Percentiles rank a stretch among this genome's conserved stretches.
Conservation (phyloP, 2,888 invertebrate species). For the Ectemnius cavifrons region DNA sequence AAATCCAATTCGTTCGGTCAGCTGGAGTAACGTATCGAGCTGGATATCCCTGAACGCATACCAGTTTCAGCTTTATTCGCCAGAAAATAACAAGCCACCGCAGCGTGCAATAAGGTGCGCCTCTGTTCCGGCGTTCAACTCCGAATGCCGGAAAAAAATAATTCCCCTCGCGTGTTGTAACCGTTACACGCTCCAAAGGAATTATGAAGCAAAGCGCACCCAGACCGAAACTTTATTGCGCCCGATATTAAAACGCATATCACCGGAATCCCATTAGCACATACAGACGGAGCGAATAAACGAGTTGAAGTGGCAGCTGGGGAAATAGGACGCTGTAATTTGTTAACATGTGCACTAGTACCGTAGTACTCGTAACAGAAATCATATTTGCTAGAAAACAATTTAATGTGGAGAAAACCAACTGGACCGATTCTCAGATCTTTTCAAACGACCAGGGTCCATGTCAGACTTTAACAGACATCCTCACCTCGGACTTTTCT, state of each 20-base stretch:
- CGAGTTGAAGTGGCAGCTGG: conserved; percentile 6
- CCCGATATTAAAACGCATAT: conserved; percentile 66
- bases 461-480: too few species aligned
- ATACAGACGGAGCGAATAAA: conserved; percentile 46
- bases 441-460: too few species aligned
- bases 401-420: too few species aligned
- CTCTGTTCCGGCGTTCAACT: not conserved
- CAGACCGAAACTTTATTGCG: conserved; percentile 58
- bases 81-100: not conserved
- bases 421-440: too few species aligned
- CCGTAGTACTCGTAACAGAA: too few species aligned
- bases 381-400: too few species aligned
- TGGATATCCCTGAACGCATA: not conserved
- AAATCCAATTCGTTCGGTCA: not conserved
- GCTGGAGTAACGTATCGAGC: not conserved
- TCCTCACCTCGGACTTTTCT: too few species aligned
- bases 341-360: too few species aligned
- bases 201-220: conserved; percentile 56
- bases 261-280: conserved; percentile 61
- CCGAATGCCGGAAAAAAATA: conserved; percentile 12
- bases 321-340: conserved; percentile 11
- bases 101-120: not conserved
- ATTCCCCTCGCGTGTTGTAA: conserved; percentile 14
- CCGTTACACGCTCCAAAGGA: conserved; percentile 29
- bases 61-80: not conserved